phyloP scores from a whole-genome alignment of 2,888 invertebrate genomes.

The Drosophila multiciliata region DNA sequence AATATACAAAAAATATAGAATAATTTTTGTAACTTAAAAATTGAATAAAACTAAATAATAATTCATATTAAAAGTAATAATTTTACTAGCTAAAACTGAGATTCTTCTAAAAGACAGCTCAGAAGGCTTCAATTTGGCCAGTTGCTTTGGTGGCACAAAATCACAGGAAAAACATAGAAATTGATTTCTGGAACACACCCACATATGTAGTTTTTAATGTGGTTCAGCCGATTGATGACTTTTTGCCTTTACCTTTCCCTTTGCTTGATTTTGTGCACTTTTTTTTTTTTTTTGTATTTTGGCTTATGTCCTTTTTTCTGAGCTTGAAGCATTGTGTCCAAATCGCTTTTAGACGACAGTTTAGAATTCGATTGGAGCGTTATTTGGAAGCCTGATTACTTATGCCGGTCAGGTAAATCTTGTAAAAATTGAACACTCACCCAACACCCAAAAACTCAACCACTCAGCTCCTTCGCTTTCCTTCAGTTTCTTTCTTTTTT shows the following conservation, averaged over 20 bases:
- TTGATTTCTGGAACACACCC: constrained; percentile 26
- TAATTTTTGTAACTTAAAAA: background rate
- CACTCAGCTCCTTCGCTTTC: constrained; percentile 24
- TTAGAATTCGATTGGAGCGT: constrained; percentile 70
- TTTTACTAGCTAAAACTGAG: background rate
- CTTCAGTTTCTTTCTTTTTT: constrained; percentile 8
- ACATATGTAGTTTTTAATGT: constrained; percentile 18
- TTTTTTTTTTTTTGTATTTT: background rate
- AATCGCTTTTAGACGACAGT: constrained; percentile 77
- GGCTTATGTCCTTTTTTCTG: constrained; percentile 7
- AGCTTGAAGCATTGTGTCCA: constrained; percentile 50
- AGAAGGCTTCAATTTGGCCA: background rate
- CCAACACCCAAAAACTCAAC: background rate
- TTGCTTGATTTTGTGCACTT: constrained; percentile 1
- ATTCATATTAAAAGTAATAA: background rate
- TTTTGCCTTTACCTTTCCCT: constrained; percentile 28
- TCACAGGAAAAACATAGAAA: background rate
- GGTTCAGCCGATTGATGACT: constrained; percentile 42
- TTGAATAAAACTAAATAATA: background rate
- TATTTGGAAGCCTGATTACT: constrained; percentile 66
- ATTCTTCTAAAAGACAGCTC: background rate
- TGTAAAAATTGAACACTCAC: constrained; percentile 61
- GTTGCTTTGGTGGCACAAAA: background rate
- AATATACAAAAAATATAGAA: background rate
- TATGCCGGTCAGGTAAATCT: constrained; percentile 77